Percentiles rank a stretch among this genome's conserved stretches.
These are phyloP conservation scores for Arenaria interpres DNA, from an alignment of 2,113 vertebrate genomes.

Conservation along the genomic window DNA sequence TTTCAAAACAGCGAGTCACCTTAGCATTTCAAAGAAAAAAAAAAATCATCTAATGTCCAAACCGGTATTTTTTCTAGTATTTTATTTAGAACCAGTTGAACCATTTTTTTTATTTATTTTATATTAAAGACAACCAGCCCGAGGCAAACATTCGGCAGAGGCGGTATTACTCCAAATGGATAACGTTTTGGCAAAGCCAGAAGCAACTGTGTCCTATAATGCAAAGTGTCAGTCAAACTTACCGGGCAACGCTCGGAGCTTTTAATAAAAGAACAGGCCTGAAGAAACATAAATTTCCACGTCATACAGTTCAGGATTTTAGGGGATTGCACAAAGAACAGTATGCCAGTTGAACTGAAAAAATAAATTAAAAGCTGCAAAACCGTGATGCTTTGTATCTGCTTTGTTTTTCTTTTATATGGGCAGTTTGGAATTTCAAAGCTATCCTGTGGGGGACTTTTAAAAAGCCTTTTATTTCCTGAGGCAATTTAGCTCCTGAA, in stretches of 20 bases:
- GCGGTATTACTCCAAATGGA: neutral
- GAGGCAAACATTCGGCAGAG: neutral
- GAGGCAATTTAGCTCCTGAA: slow-evolving; percentile 19
- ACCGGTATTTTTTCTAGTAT: neutral
- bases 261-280: neutral
- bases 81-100: neutral
- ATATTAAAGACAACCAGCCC: neutral
- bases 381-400: neutral
- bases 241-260: neutral
- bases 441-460: neutral
- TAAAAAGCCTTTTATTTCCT: slow-evolving; percentile 21
- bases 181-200: neutral
- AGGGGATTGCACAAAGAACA: neutral
- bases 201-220: neutral
- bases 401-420: slow-evolving; percentile 13
- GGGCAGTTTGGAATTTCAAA: slow-evolving; percentile 33
- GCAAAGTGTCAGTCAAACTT: neutral
- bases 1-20: neutral
- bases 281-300: neutral
- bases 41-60: neutral
- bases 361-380: neutral
- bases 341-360: neutral
- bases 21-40: neutral
- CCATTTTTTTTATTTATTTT: neutral
- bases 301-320: neutral